Percentiles rank a stretch among this genome's conserved stretches.
phyloP scores from a whole-genome alignment of 2,797 vertebrate species.

The Rhincodon typus region DNA sequence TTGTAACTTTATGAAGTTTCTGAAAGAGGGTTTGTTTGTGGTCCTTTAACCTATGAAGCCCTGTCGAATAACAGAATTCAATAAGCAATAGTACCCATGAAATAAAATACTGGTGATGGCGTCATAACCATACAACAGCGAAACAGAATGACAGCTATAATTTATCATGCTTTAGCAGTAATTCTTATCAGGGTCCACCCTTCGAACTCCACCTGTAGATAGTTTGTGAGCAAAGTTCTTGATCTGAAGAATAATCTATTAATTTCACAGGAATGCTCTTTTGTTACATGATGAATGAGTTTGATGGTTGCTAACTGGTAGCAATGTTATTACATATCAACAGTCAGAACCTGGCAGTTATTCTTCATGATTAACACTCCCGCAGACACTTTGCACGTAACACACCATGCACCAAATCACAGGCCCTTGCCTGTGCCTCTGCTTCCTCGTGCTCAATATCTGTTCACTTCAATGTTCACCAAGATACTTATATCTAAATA shows the following conservation, averaged over 20 bases:
- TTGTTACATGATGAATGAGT: neutral
- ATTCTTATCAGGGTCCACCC: neutral
- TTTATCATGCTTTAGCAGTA: neutral
- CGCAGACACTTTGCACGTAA: neutral
- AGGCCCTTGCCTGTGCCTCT: neutral
- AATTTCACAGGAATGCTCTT: slow-evolving; percentile 24
- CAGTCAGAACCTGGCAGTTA: neutral
- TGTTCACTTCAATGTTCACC: neutral
- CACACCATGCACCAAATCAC: neutral
- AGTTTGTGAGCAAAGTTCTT: slow-evolving; percentile 11
- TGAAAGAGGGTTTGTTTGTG: neutral
- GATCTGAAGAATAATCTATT: neutral
- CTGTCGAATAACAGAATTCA: neutral
- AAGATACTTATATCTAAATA: neutral
- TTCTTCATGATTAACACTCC: slow-evolving; percentile 26
- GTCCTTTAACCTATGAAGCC: neutral
- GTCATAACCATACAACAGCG: neutral
- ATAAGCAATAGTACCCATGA: neutral
- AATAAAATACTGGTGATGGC: neutral
- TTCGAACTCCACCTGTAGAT: neutral
- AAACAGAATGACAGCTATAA: neutral
- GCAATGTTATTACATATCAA: slow-evolving; percentile 6
- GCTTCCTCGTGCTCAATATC: neutral
- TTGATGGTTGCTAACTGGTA: neutral
- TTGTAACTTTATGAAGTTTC: neutral